Base-by-base conservation (phyloP, 2,888 invertebrate genomes). In the Zaprionus obscuricornis region DNA sequence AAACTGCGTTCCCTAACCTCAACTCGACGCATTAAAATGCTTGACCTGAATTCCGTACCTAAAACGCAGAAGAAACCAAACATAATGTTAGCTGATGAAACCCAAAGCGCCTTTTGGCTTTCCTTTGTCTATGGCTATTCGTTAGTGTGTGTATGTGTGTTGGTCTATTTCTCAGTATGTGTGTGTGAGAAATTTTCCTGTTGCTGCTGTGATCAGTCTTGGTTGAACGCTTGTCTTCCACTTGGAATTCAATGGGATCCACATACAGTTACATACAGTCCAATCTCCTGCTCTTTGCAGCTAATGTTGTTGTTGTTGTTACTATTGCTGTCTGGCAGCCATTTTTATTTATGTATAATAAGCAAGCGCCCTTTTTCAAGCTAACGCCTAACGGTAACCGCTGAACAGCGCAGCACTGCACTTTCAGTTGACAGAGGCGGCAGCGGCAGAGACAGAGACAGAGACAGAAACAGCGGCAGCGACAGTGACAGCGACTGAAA, bases 321-420 rank as follows among this genome's bases (percentile, higher is more conserved):
- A 46, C 10, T 45, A n/a, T 36, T 16, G 39, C n/a, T 18, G 39
- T 14, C 31, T 54, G 66, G 49, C 72, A 40, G 50, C 68, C 67
- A 68, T 68, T 58, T 31, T 68, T 40, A 27, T 27, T 52, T 56
- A 27, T 31, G 22, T 31, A 39, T 66, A 67, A 67, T 66, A 63
- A 68, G 63, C 68, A n/a, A n/a, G 50, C 74, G 82, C 77, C 78
- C 82, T 85, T 82, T 78, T 81, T 62, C 51, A 74, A 63, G 55
- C 55, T 49, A 51, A 50, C 51, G 50, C n/a, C 82, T 78, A 85
- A 85, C 85, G 85, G 77, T 75, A 78, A 46, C 29, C 27, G 69
- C 20, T 69, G 18, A 55, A 47, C 43, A 29, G 27, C 52, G n/a
- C n/a, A n/a, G n/a, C n/a, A n/a, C n/a, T n/a, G n/a, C n/a, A n/a